These are phyloP conservation scores for Amia ocellicauda DNA, from an alignment of 2,113 vertebrate genomes.

Conservation along the genomic window DNA sequence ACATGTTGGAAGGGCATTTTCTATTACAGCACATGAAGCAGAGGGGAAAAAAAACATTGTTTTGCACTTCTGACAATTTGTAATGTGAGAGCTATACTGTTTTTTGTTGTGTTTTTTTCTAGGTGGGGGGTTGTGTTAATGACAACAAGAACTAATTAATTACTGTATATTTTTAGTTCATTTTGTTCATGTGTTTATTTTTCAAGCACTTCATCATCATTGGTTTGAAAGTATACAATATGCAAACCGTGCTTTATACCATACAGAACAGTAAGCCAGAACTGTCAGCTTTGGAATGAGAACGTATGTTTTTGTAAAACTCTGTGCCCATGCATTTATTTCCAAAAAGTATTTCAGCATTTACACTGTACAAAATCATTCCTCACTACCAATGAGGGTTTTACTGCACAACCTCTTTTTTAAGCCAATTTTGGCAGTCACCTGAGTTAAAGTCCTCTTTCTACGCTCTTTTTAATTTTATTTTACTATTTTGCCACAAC, in stretches of 20 bases:
- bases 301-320: slow-evolving; percentile 10
- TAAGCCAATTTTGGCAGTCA: not conserved
- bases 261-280: not conserved
- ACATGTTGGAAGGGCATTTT: too few relatives aligned
- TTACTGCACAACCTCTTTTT: not conserved
- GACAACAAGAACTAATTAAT: too few relatives aligned
- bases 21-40: too few relatives aligned
- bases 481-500: too few relatives aligned
- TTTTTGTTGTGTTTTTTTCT: too few relatives aligned
- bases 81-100: too few relatives aligned
- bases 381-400: slow-evolving; percentile 16
- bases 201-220: not conserved
- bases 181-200: not conserved
- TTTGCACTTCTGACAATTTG: too few relatives aligned
- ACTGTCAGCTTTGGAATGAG: slow-evolving; percentile 5
- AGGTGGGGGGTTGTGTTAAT: too few relatives aligned
- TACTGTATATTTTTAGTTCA: not conserved
- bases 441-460: not conserved
- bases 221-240: not conserved
- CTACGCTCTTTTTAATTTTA: not conserved
- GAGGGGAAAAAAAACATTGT: too few relatives aligned
- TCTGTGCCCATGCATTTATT: not conserved
- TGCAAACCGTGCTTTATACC: not conserved
- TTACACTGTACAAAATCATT: slow-evolving; percentile 19
- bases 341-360: slow-evolving; percentile 4